Evolutionary conservation across 2,888 invertebrate genomes (phyloP).

Genomic region (Acheta domesticus): DNA sequence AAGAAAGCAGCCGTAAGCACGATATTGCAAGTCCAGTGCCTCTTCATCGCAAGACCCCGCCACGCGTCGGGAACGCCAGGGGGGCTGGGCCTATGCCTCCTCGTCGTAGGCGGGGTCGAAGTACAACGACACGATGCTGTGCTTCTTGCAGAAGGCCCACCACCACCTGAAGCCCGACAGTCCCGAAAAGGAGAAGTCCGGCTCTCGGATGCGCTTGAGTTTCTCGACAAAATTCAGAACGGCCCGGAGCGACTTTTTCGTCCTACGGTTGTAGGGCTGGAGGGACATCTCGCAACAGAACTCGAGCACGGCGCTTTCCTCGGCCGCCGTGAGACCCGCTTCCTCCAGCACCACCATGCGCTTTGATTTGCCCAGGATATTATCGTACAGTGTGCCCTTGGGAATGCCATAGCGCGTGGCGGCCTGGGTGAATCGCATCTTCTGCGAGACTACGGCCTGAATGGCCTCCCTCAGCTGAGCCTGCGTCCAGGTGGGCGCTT

Average conservation of each 20-base stretch:
- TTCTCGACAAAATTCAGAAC: constrained; percentile 65
- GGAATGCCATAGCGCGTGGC: constrained; percentile 68
- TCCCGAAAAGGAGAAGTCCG: constrained; percentile 64
- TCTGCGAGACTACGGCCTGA: constrained; percentile 69
- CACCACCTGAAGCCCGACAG: constrained; percentile 74
- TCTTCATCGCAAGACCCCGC: too few species aligned
- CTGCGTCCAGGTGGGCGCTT: constrained; percentile 72
- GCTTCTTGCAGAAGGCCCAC: constrained; percentile 80
- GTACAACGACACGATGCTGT: constrained; percentile 66
- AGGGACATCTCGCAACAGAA: constrained; percentile 70
- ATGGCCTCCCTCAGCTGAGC: constrained; percentile 71
- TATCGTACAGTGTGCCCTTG: constrained; percentile 74
- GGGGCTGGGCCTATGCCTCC: background rate
- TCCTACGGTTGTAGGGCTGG: constrained; percentile 67
- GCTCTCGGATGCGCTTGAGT: constrained; percentile 57
- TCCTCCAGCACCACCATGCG: constrained; percentile 72
- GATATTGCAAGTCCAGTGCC: too few species aligned
- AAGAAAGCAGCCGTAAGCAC: too few species aligned
- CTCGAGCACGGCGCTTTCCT: constrained; percentile 65
- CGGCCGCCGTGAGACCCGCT: constrained; percentile 57
- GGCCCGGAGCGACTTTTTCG: constrained; percentile 63
- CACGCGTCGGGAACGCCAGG: too few species aligned
- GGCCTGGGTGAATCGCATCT: constrained; percentile 74
- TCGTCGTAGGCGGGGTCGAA: constrained; percentile 45
- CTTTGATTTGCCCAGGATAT: constrained; percentile 72